Evolutionary conservation across 1,140 invertebrate species (phyloP), one percentile per base, ranked within the genome.

Genomic region (Saxidomus purpurata): DNA sequence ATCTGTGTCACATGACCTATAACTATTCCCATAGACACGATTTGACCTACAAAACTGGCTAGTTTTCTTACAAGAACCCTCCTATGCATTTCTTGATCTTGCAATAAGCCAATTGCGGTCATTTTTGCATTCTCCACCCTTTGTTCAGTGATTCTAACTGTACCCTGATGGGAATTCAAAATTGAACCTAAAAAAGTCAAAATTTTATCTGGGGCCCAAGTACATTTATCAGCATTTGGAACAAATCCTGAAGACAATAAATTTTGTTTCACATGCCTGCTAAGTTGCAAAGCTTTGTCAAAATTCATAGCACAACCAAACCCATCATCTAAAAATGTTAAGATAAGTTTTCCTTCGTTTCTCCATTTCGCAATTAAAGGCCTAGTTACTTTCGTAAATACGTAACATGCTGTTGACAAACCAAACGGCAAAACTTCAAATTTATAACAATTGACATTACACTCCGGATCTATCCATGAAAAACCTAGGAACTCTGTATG

Each of bases 141-240:
- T 13, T 36, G 17, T 22, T 82, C 81, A 0, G 81, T 34, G 19
- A 83, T 47, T n/a, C 2, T 31, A 11, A 84, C 79, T 63, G 0
- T 28, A 15, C 38, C 69, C 25, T 85, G 22, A 36, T 4, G n/a
- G 47, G n/a, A 69, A 69, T 22, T 63, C 31, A 71, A 76, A 77
- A 38, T 22, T 8, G 43, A 28, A 28, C 6, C 40, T n/a, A 59
- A 59, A n/a, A 59, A 59, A 11, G 15, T 17, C 52, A 59, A 22
- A 59, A 8, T 63, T 67, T 77, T 52, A 34, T 63, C 71, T 11
- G 88, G 69, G 11, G 43, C 43, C 81, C 88, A 79, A 34, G 43
- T 28, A 6, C 3, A 84, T 34, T 89, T 89, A 25, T 84, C 81
- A 61, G 55, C 67, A 31, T 89, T 84, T 28, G 88, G 80, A n/a